A percentile compares a stretch with the other conserved stretches of the same genome.
Evolutionary conservation across 2,888 invertebrate species (phyloP).

Genomic region (Sarcophaga variegata): DNA sequence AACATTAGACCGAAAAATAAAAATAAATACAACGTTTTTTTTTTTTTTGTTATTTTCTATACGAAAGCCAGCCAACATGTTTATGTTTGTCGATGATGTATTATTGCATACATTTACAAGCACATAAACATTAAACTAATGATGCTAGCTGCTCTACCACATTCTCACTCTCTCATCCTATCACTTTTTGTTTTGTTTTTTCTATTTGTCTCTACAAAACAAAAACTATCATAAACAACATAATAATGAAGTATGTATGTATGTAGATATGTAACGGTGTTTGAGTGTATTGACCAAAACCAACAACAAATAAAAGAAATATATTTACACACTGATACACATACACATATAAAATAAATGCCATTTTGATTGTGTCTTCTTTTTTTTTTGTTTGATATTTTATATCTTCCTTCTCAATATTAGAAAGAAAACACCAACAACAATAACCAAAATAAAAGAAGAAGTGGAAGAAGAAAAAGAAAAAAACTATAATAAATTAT

Average conservation of each 20-base stretch:
- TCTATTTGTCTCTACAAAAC: slow-evolving; percentile 2
- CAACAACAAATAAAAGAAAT: too few relatives aligned
- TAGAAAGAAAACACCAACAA: slow-evolving; percentile 8
- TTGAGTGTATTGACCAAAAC: slow-evolving; percentile 20
- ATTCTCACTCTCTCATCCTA: neutral
- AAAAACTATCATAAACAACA: slow-evolving; percentile 48
- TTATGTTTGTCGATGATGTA: slow-evolving; percentile 81
- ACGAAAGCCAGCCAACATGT: slow-evolving; percentile 77
- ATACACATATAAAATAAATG: slow-evolving; percentile 44
- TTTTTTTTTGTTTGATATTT: neutral
- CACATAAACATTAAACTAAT: neutral
- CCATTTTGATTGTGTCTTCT: slow-evolving; percentile 51
- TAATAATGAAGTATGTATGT: slow-evolving; percentile 38
- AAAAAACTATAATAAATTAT: slow-evolving; percentile 65
- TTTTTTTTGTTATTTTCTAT: slow-evolving; percentile 73
- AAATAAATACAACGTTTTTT: slow-evolving; percentile 71
- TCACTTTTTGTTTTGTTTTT: neutral
- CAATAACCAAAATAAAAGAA: neutral
- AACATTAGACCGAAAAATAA: slow-evolving; percentile 65
- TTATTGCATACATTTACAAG: slow-evolving; percentile 71
- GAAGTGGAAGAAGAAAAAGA: slow-evolving; percentile 5
- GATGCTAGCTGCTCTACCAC: neutral
- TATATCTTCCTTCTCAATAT: slow-evolving; percentile 11
- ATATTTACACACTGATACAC: slow-evolving; percentile 26
- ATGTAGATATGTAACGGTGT: slow-evolving; percentile 6